phyloP scores from a whole-genome alignment of 2,113 vertebrate species.

The Bothrops jararaca region DNA sequence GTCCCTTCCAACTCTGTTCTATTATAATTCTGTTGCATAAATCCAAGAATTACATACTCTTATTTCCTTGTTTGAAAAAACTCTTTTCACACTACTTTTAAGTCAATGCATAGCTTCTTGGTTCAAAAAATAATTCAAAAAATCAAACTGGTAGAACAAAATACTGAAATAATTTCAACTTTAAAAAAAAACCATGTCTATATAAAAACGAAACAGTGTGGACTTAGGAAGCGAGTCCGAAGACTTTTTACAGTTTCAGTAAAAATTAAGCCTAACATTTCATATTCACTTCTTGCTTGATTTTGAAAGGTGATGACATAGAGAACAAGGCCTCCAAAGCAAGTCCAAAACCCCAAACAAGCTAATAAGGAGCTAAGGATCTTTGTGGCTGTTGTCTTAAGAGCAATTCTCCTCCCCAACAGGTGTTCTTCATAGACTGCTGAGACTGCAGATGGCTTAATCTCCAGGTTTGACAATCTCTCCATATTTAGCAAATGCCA shows the following conservation, averaged over 20 bases:
- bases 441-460: not conserved
- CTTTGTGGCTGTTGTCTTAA: not conserved
- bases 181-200: not conserved
- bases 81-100: not conserved
- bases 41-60: not conserved
- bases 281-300: not conserved
- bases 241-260: not conserved
- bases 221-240: not conserved
- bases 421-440: not conserved
- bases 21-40: not conserved
- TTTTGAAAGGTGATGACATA: not conserved
- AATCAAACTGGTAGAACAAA: not conserved
- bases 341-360: not conserved
- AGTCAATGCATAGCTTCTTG: not conserved
- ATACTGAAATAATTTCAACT: not conserved
- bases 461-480: not conserved
- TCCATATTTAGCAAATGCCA: not conserved
- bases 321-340: too few relatives aligned
- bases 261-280: too few relatives aligned
- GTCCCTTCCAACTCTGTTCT: not conserved
- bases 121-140: not conserved
- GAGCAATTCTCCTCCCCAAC: not conserved
- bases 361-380: not conserved
- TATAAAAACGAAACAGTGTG: not conserved
- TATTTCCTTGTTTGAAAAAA: not conserved